A percentile compares a stretch with the other conserved stretches of the same genome.
These are phyloP conservation scores for Macrostomum lignano DNA, from an alignment of 1,140 invertebrate genomes.

Conservation along the genomic window DNA sequence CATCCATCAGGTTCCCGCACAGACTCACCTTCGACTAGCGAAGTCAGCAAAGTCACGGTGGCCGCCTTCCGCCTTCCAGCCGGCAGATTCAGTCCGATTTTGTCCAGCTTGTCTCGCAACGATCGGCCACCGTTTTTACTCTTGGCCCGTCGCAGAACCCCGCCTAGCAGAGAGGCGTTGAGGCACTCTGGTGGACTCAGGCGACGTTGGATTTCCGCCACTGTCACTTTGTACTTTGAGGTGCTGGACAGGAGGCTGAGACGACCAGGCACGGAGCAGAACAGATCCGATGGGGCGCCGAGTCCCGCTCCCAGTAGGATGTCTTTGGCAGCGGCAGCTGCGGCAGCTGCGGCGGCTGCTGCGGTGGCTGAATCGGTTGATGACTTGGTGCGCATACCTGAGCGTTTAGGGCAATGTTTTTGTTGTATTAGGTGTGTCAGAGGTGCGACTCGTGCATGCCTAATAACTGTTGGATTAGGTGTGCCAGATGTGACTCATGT, in stretches of 20 bases:
- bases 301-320: too few relatives aligned
- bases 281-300: too few relatives aligned
- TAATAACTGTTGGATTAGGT: too few relatives aligned
- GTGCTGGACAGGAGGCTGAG: constrained; percentile 82
- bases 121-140: constrained; percentile 93
- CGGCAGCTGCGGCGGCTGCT: too few relatives aligned
- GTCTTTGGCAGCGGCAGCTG: too few relatives aligned
- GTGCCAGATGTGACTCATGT: too few relatives aligned
- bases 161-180: constrained; percentile 84
- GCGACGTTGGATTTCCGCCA: constrained; percentile 83
- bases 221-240: constrained; percentile 97
- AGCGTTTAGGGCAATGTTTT: too few relatives aligned
- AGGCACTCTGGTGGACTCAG: constrained; percentile 91
- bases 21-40: constrained; percentile 92
- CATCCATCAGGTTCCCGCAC: too few relatives aligned
- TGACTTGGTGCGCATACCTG: too few relatives aligned
- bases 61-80: constrained; percentile 92
- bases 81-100: constrained; percentile 86
- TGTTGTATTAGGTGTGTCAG: too few relatives aligned
- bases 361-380: too few relatives aligned
- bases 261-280: constrained; percentile 48
- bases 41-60: constrained; percentile 84
- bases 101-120: constrained; percentile 79
- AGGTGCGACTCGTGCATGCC: too few relatives aligned
- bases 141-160: constrained; percentile 83